phyloP scores from a whole-genome alignment of 2,797 vertebrate genomes.

The Nyctibius grandis region DNA sequence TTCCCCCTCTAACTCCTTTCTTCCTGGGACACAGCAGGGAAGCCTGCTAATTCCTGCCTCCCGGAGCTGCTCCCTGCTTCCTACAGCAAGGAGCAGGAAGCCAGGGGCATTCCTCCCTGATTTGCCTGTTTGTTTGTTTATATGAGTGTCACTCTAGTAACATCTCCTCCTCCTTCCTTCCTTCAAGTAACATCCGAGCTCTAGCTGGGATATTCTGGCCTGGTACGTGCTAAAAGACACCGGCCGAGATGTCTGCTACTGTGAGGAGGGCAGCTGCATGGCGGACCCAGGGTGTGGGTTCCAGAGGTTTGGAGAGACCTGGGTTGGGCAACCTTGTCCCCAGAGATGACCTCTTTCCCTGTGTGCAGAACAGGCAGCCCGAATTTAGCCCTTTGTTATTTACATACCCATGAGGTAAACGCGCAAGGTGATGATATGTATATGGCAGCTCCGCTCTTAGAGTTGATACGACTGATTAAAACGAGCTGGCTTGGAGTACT shows the following conservation, averaged over 20 bases:
- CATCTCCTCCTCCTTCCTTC: background rate
- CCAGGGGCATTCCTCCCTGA: background rate
- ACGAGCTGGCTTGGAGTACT: constrained; percentile 46
- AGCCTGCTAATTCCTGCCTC: background rate
- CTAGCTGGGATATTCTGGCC: background rate
- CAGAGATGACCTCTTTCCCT: background rate
- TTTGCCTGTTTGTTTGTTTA: constrained; percentile 1
- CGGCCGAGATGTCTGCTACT: background rate
- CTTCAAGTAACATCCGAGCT: background rate
- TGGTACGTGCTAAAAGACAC: background rate
- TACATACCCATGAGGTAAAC: background rate
- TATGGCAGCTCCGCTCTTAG: constrained; percentile 35
- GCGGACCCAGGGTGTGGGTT: background rate
- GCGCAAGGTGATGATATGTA: constrained; percentile 42
- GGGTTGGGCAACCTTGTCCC: background rate
- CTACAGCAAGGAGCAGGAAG: background rate
- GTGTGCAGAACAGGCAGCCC: background rate
- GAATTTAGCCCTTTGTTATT: background rate
- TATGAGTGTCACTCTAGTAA: background rate
- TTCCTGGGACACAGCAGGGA: background rate
- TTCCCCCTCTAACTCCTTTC: background rate
- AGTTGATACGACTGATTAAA: constrained; percentile 36
- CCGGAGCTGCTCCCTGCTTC: background rate
- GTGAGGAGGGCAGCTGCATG: background rate
- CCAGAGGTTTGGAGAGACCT: background rate